Conservation (phyloP, 2,113 vertebrate species). For the Oryzias melastigma region DNA sequence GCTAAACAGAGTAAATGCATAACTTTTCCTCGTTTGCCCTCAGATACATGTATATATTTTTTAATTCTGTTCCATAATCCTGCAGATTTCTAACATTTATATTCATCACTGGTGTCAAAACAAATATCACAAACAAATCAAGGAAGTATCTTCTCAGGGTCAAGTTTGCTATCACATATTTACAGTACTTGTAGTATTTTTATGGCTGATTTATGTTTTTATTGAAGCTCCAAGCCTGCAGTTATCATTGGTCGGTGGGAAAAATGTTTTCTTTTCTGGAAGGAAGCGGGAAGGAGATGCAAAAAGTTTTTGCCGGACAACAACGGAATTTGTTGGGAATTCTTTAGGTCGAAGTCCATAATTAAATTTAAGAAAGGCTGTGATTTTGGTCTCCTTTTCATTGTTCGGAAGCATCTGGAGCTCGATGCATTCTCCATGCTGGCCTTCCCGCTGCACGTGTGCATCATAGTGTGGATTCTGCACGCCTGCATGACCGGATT, state of each 20-base stretch:
- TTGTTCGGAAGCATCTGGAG: background rate
- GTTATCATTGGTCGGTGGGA: slow-evolving; percentile 16
- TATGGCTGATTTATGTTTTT: background rate
- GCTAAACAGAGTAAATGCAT: slow-evolving; percentile 29
- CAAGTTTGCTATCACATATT: background rate
- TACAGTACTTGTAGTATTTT: background rate
- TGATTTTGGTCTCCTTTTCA: too few species aligned
- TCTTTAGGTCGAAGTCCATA: slow-evolving; percentile 18
- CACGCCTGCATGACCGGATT: background rate
- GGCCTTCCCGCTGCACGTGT: background rate
- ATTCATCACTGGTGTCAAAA: too few species aligned
- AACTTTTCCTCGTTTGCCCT: slow-evolving; percentile 46
- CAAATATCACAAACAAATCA: too few species aligned
- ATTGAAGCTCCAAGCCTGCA: background rate
- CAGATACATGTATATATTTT: slow-evolving; percentile 7
- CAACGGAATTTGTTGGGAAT: slow-evolving; percentile 38
- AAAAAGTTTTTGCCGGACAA: slow-evolving; percentile 32
- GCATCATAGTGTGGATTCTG: background rate
- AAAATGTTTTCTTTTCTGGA: slow-evolving; percentile 2
- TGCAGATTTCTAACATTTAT: background rate
- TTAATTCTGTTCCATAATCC: slow-evolving; percentile 37
- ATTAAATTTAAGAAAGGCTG: background rate
- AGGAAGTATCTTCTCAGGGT: too few species aligned
- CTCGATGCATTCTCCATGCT: background rate
- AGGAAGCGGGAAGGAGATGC: background rate